These are phyloP conservation scores for Dendrolimus punctatus DNA, from an alignment of 1,140 invertebrate genomes.

Conservation along the genomic window DNA sequence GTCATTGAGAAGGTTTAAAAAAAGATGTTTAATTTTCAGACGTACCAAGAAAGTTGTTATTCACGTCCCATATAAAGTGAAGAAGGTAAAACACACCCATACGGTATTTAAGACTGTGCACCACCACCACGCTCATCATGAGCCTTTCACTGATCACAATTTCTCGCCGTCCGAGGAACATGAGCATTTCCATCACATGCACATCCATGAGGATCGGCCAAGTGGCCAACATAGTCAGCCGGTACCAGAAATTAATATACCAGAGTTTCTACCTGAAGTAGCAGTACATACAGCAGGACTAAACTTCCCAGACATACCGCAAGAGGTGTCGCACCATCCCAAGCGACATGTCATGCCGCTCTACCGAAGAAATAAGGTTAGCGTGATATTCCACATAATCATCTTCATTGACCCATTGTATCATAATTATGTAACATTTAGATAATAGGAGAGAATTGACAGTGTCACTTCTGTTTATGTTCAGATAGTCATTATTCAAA, in stretches of 20 bases:
- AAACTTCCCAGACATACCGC: slow-evolving; percentile 31
- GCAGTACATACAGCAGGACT: slow-evolving; percentile 27
- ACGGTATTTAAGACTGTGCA: slow-evolving; percentile 77
- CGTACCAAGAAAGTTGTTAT: slow-evolving; percentile 75
- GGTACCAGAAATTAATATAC: slow-evolving; percentile 34
- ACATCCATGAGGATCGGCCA: slow-evolving; percentile 38
- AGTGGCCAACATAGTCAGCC: slow-evolving; percentile 30
- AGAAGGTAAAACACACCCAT: slow-evolving; percentile 77
- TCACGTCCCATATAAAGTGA: slow-evolving; percentile 75
- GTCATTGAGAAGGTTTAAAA: no score
- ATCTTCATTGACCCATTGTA: not conserved
- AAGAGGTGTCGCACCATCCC: slow-evolving; percentile 20
- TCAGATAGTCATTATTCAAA: no score
- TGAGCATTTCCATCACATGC: slow-evolving; percentile 63
- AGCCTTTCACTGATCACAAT: slow-evolving; percentile 25
- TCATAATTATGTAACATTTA: slow-evolving; percentile 1
- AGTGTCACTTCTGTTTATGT: no score
- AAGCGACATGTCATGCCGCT: slow-evolving; percentile 25
- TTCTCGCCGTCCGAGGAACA: slow-evolving; percentile 39
- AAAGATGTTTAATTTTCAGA: slow-evolving; percentile 16
- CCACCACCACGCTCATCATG: slow-evolving; percentile 60
- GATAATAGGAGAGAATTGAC: not conserved
- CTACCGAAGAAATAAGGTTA: slow-evolving; percentile 23
- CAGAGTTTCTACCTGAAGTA: slow-evolving; percentile 47
- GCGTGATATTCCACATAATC: not conserved